Conservation (phyloP, 2,888 invertebrate genomes). For the Lamellibrachia satsuma region DNA sequence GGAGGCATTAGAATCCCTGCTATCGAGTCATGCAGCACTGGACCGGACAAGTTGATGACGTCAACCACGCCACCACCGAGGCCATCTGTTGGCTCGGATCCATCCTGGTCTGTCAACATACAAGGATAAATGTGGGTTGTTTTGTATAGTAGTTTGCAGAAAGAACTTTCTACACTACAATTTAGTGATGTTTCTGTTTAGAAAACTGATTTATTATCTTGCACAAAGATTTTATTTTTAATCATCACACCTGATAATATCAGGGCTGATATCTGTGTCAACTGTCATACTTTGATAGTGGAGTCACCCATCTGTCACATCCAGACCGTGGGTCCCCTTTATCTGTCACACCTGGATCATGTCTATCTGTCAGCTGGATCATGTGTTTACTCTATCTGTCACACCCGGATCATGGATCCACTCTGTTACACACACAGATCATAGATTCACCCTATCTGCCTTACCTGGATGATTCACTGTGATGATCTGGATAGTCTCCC, state of each 20-base stretch:
- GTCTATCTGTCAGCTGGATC: no score
- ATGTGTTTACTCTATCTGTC: no score
- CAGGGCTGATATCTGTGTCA: no score
- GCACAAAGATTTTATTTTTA: no score
- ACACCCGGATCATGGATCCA: not conserved
- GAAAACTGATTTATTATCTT: no score
- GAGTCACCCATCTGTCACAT: no score
- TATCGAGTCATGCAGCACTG: conserved; percentile 3
- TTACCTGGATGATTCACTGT: not conserved
- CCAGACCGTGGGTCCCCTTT: no score
- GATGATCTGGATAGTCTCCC: conserved; percentile 7
- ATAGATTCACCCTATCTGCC: not conserved
- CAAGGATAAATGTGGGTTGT: not conserved
- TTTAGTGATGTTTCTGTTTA: not conserved
- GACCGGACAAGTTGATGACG: not conserved
- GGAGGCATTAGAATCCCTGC: not conserved
- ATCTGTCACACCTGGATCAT: no score
- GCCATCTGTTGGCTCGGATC: not conserved
- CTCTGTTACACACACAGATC: not conserved
- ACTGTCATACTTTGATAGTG: no score
- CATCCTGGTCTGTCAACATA: not conserved
- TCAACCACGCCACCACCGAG: not conserved
- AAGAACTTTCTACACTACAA: not conserved
- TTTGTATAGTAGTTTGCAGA: not conserved
- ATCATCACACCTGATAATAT: no score